phyloP scores from a whole-genome alignment of 1,140 invertebrate species.

The Latrodectus geometricus region DNA sequence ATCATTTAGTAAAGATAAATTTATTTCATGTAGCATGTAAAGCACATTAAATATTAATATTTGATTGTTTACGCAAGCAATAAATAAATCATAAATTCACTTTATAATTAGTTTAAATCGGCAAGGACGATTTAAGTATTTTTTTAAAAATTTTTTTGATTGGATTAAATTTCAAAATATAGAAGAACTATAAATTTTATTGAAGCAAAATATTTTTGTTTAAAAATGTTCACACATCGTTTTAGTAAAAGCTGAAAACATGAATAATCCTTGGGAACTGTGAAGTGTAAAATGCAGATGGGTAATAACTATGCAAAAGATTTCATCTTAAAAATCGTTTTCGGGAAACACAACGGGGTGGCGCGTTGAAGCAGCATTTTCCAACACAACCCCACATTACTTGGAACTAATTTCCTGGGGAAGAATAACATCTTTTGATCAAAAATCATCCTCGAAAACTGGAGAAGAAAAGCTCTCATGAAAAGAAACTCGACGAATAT shows the following conservation, averaged over 20 bases:
- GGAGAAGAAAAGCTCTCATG: not conserved
- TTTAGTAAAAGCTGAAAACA: not conserved
- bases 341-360: not conserved
- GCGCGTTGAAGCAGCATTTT: not conserved
- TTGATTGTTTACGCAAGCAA: too few relatives aligned
- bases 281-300: not conserved
- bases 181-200: not conserved
- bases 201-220: not conserved
- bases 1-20: too few relatives aligned
- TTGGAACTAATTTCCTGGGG: not conserved
- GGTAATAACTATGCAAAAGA: not conserved
- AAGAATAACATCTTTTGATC: slow-evolving; percentile 2
- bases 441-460: not conserved
- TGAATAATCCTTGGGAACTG: not conserved
- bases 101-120: too few relatives aligned
- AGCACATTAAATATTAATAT: too few relatives aligned
- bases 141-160: too few relatives aligned
- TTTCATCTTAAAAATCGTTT: not conserved
- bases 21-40: too few relatives aligned
- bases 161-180: too few relatives aligned
- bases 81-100: too few relatives aligned
- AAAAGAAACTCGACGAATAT: not conserved
- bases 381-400: not conserved
- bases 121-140: too few relatives aligned
- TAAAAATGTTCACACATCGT: not conserved